phyloP scores from a whole-genome alignment of 1,140 invertebrate species.

The Cyphomyrmex costatus region DNA sequence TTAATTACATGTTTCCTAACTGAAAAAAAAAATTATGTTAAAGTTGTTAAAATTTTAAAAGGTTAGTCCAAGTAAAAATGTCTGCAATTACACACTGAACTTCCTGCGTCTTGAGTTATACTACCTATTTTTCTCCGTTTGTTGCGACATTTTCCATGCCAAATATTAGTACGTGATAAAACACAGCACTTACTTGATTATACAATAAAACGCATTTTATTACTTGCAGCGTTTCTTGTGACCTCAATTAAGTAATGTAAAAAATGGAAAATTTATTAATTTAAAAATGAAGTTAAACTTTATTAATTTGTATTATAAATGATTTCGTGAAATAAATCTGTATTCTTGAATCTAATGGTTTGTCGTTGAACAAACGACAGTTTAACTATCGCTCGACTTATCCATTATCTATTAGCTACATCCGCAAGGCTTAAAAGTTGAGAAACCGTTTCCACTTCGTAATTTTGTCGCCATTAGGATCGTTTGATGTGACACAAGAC shows the following conservation, averaged over 20 bases:
- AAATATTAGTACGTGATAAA: no score
- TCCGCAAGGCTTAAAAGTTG: not conserved
- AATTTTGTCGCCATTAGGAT: constrained; percentile 48
- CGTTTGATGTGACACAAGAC: constrained; percentile 17
- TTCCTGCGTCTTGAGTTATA: no score
- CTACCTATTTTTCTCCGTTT: no score
- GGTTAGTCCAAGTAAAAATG: no score
- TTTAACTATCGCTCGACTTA: constrained; percentile 23
- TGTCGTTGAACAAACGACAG: not conserved
- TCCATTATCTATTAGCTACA: constrained; percentile 20
- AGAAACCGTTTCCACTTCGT: constrained; percentile 33
- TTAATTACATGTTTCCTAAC: no score
- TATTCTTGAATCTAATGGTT: not conserved
- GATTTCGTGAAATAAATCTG: not conserved
- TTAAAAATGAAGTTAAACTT: not conserved
- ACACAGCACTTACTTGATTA: no score
- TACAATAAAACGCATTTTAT: no score
- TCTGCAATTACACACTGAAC: no score
- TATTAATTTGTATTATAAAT: not conserved
- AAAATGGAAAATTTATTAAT: not conserved
- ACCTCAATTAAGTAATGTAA: not conserved
- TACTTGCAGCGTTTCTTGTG: no score
- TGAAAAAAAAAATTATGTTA: no score
- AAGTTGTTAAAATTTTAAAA: no score
- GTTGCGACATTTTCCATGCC: no score